Base-by-base conservation (phyloP, 1,140 invertebrate genomes). In the Neodiprion fabricii region DNA sequence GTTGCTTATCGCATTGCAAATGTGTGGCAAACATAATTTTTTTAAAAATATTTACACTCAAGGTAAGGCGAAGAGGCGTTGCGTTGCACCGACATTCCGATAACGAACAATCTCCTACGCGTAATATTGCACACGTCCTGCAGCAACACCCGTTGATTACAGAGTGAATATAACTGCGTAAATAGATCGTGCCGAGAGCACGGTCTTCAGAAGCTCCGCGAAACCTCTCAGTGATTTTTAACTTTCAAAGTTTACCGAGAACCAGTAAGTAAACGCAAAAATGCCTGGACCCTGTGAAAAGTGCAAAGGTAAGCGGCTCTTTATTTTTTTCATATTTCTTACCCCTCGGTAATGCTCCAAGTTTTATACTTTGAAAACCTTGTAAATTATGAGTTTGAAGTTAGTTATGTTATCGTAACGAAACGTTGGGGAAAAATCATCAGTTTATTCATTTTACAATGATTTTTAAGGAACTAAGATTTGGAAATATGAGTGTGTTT, bases 221-320 rank as follows among this genome's bases (percentile, higher is more conserved):
- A 61, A 61, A 12, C 11, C 5, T 61, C n/a, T 17, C 3, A 61
- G 53, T 17, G 53, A 61, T 61, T 9, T 61, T 17, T 14, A 61
- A 14, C 9, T 61, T 61, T 12, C n/a, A 14, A 61, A 12, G 11
- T 9, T 0, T 14, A 17, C 5, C 11, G n/a, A 61, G n/a, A 61
- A 4, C 5, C 53, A 14, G 11, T 17, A 61, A 61, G n/a, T 17
- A 61, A 11, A 12, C 53, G 50, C 67, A 72, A 85, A 84, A 61
- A 87, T 86, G 85, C 85, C 85, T 76, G 83, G 82, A 72, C 85
- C 86, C 76, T 84, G 84, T 61, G 85, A 86, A 23, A 86, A 86
- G 72, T 86, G 86, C 82, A 82, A 83, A 72, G 82, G 86, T 87
- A 77, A 85, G 84, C 1, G 28, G 28, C 28, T 81, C 5, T 67